phyloP scores from a whole-genome alignment of 1,140 invertebrate genomes.

The Lamellibrachia luymesi region DNA sequence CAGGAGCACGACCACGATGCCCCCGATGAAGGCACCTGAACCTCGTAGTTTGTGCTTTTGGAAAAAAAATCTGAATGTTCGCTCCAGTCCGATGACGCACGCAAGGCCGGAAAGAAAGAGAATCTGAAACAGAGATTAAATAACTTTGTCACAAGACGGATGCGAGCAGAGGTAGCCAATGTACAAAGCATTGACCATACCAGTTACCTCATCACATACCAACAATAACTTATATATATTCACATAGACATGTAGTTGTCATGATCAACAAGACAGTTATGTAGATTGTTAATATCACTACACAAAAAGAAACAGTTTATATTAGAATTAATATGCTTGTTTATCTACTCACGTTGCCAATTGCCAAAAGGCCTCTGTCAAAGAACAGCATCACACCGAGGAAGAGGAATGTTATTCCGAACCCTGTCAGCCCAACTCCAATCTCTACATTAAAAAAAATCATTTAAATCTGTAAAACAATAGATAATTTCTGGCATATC shows the following conservation, averaged over 20 bases:
- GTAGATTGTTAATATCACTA: too few relatives aligned
- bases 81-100: slow-evolving; percentile 92
- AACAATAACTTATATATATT: too few relatives aligned
- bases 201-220: too few relatives aligned
- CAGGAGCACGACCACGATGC: slow-evolving; percentile 89
- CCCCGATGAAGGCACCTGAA: slow-evolving; percentile 88
- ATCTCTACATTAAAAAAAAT: slow-evolving; percentile 72
- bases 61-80: slow-evolving; percentile 97
- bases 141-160: neutral
- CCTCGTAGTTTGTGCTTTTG: slow-evolving; percentile 95
- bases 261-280: too few relatives aligned
- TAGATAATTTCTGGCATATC: too few relatives aligned
- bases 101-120: slow-evolving; percentile 92
- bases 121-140: slow-evolving; percentile 65
- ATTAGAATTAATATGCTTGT: neutral
- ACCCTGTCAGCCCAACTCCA: slow-evolving; percentile 92
- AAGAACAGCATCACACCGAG: slow-evolving; percentile 92
- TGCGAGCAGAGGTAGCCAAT: neutral
- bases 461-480: neutral
- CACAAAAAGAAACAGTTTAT: neutral
- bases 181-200: too few relatives aligned
- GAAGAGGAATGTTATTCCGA: slow-evolving; percentile 94
- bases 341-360: slow-evolving; percentile 85
- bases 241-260: too few relatives aligned
- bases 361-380: slow-evolving; percentile 95